A percentile compares a stretch with the other conserved stretches of the same genome.
Evolutionary conservation across 2,797 vertebrate species (phyloP).

Genomic region (Onychomys arenicola): DNA sequence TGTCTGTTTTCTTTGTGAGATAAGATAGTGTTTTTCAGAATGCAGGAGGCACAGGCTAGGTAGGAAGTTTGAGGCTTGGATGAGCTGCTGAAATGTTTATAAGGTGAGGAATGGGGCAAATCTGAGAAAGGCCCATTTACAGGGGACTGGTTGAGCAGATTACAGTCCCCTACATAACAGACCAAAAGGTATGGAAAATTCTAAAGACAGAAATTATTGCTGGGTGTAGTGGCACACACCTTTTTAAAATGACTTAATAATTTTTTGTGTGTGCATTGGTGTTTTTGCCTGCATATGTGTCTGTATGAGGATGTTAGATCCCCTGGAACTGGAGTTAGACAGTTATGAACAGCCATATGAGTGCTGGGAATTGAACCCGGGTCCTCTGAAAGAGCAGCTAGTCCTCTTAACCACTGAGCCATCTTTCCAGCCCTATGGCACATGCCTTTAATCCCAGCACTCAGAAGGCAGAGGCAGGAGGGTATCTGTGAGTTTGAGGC

Average conservation of each 20-base stretch:
- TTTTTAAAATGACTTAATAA: background rate
- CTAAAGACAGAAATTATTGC: background rate
- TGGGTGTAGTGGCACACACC: background rate
- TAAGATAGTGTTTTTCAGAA: slow-evolving; percentile 31
- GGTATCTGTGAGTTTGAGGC: background rate
- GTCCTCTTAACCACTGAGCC: background rate
- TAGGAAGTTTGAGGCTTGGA: slow-evolving; percentile 7
- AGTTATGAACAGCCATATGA: background rate
- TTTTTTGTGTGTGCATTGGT: background rate
- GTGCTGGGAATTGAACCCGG: background rate
- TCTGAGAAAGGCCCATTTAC: background rate
- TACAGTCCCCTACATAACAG: background rate
- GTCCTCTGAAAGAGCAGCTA: background rate
- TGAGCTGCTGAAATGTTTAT: slow-evolving; percentile 6
- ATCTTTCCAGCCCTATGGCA: background rate
- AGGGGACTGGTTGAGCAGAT: background rate
- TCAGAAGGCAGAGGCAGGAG: background rate
- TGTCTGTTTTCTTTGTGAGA: slow-evolving; percentile 36
- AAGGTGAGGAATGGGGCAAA: slow-evolving; percentile 15
- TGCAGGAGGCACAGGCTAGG: background rate
- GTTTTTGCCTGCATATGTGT: background rate
- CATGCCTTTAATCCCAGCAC: background rate
- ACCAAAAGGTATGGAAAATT: background rate
- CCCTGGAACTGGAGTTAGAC: background rate
- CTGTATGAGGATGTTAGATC: background rate